phyloP scores from a whole-genome alignment of 2,888 invertebrate genomes.

The Melanostoma mellinum region DNA sequence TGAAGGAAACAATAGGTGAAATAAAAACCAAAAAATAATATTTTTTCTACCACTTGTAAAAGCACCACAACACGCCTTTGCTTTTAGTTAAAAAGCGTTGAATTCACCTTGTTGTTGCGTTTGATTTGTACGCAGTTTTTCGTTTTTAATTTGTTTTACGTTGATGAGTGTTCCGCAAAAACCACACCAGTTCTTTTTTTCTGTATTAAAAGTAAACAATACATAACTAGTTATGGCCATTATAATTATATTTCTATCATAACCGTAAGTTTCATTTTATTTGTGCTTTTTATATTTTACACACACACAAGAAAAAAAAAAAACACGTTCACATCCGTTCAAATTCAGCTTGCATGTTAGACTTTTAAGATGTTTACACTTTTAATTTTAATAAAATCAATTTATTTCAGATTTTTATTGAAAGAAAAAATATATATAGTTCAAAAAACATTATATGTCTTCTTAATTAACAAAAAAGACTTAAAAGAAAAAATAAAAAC shows the following conservation, averaged over 20 bases:
- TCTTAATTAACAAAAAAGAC: slow-evolving; percentile 78
- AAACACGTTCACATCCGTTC: slow-evolving; percentile 49
- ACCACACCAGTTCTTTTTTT: slow-evolving; percentile 6
- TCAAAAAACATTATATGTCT: slow-evolving; percentile 82
- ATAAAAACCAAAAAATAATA: slow-evolving; percentile 24
- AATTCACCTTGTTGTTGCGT: slow-evolving; percentile 37
- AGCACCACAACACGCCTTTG: slow-evolving; percentile 60
- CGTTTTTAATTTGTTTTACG: slow-evolving; percentile 11
- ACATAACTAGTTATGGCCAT: slow-evolving; percentile 10
- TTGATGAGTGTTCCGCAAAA: not conserved
- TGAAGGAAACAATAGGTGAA: slow-evolving; percentile 70
- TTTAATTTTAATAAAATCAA: slow-evolving; percentile 80
- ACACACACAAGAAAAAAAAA: slow-evolving; percentile 24
- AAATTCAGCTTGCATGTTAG: slow-evolving; percentile 69
- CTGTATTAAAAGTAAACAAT: slow-evolving; percentile 24
- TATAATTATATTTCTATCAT: slow-evolving; percentile 29
- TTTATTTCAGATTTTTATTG: slow-evolving; percentile 83
- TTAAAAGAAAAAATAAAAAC: slow-evolving; percentile 75
- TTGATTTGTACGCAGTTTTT: slow-evolving; percentile 10
- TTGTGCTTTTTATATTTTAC: slow-evolving; percentile 33
- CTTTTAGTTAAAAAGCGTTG: slow-evolving; percentile 51
- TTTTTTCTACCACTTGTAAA: slow-evolving; percentile 48
- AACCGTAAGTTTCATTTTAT: slow-evolving; percentile 13
- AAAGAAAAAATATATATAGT: slow-evolving; percentile 78
- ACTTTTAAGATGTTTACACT: slow-evolving; percentile 62